Evolutionary conservation across 2,888 invertebrate species (phyloP), one percentile per base, ranked within the genome.

Genomic region (Lepidocyrtoides sp.): DNA sequence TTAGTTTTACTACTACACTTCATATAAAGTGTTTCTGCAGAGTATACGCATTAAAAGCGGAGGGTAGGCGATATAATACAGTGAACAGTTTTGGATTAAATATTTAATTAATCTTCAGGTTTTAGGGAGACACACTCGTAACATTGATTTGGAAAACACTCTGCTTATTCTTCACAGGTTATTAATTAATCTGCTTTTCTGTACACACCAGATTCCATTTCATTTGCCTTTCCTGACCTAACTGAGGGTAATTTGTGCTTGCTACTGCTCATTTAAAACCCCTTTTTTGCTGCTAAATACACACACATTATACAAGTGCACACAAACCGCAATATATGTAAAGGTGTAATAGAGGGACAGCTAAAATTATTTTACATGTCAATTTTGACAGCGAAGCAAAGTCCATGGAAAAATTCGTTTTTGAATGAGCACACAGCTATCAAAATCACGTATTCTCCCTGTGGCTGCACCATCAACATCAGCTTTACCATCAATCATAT

Each of bases 401-500:
- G 77, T 51, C 77, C 48, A 26, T 77, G 77, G 77, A 77, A 77
- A 48, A 29, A 26, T 51, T 77, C 1, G n/a, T n/a, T 29, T n/a
- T 12, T n/a, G 3, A 77, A 51, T n/a, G 48, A 77, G 63, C 8
- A 63, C 14, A 12, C 10, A 7, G 26, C 57, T 23, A 20, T 10
- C 36, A n/a, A 29, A 66, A 26, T 77, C 48, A 77, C 51, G 51
- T 32, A 51, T 48, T 77, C 36, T 2, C 23, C 26, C 23, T 75
- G 44, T 26, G 44, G 8, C 4, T 14, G 23, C n/a, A 23, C 23
- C 32, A 12, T 44, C 75, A 75, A 2, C 26, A 29, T 63, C 8
- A n/a, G 0, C n/a, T 29, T 17, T n/a, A 54, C 57, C 79, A 79
- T 79, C 77, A 77, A 51, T 77, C 69, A 69, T 14, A 17, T 10